Evolutionary conservation across 2,113 vertebrate species (phyloP).

Genomic region (Corydoras sp.): DNA sequence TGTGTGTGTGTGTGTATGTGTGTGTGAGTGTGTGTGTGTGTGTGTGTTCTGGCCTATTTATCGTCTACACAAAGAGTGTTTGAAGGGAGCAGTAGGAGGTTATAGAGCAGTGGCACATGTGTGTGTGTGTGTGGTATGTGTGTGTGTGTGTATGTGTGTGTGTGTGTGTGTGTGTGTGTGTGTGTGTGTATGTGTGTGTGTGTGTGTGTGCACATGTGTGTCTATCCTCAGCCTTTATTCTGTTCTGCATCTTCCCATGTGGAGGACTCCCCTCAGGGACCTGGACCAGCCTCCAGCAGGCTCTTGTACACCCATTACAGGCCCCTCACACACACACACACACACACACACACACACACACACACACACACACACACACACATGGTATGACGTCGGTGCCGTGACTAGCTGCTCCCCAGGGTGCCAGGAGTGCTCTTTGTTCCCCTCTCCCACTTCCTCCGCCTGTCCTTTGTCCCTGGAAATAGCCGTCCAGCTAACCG

Average conservation of each 20-base stretch:
- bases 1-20: slow-evolving; percentile 1
- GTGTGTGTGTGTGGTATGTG: slow-evolving; percentile 65
- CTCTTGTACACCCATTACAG: slow-evolving; percentile 90
- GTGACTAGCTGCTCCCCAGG: slow-evolving; percentile 92
- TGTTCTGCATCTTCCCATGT: slow-evolving; percentile 57
- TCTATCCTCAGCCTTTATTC: slow-evolving; percentile 25
- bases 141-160: not conserved
- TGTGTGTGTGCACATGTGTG: slow-evolving; percentile 14
- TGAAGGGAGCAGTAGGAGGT: slow-evolving; percentile 27
- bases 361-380: slow-evolving; percentile 38
- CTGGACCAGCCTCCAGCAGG: slow-evolving; percentile 89
- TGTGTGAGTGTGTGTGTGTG: slow-evolving; percentile 6
- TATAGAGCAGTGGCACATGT: slow-evolving; percentile 26
- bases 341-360: slow-evolving; percentile 40
- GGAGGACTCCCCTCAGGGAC: slow-evolving; percentile 69
- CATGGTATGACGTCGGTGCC: slow-evolving; percentile 83
- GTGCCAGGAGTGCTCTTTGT: slow-evolving; percentile 78
- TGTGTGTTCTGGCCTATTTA: slow-evolving; percentile 27
- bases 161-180: slow-evolving; percentile 6
- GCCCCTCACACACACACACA: slow-evolving; percentile 47
- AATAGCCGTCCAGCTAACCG: slow-evolving; percentile 71
- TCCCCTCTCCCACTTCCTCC: slow-evolving; percentile 72
- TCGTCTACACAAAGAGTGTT: slow-evolving; percentile 26
- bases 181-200: slow-evolving; percentile 15
- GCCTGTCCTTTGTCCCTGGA: slow-evolving; percentile 71